Evolutionary conservation across 2,113 vertebrate genomes (phyloP), one percentile per base, ranked within the genome.

Genomic region (Leptobrachium leishanense): DNA sequence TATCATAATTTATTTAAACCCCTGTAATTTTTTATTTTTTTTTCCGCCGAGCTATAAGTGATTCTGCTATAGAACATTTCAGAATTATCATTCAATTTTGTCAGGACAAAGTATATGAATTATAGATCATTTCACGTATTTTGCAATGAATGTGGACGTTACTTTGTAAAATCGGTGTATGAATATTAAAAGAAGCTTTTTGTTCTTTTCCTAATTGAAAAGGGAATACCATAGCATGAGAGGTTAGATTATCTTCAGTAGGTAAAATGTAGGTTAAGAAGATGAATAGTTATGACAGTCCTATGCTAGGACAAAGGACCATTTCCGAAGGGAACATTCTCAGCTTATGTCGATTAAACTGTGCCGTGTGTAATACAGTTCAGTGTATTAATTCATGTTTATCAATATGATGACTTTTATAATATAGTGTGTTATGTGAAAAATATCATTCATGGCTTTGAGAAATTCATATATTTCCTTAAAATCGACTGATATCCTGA

Each of bases 221-320:
- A 82, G 15, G 83, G 82, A 46, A 53, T 11, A 2, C 63, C 20
- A 84, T 59, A 80, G 79, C 72, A 84, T 86, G 84, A 85, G 86
- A 87, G 86, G 88, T 85, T 83, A 82, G 84, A 87, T 69, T 68
- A 43, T 44, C 55, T 86, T 65, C 67, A 54, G 85, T 87, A 87
- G 83, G 81, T 85, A 70, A 77, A 63, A 77, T 70, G 43, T 77
- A 71, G 55, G 72, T 74, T 74, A 74, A 67, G 74, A 62, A 43
- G 72, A 81, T 68, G 59, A 50, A 74, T 68, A 68, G 50, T 63
- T 46, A 39, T 73, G 69, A 65, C 77, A 73, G 62, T 44, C 8
- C 3, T 20, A 50, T 66, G 39, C 67, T 53, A 67, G 65, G 63
- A 74, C n/a, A 68, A 68, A 68, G 31, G 73, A 12, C 2, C 20